Evolutionary conservation across 2,888 invertebrate genomes (phyloP), one percentile per base, ranked within the genome.

Genomic region (Acanthosoma haemorrhoidale): DNA sequence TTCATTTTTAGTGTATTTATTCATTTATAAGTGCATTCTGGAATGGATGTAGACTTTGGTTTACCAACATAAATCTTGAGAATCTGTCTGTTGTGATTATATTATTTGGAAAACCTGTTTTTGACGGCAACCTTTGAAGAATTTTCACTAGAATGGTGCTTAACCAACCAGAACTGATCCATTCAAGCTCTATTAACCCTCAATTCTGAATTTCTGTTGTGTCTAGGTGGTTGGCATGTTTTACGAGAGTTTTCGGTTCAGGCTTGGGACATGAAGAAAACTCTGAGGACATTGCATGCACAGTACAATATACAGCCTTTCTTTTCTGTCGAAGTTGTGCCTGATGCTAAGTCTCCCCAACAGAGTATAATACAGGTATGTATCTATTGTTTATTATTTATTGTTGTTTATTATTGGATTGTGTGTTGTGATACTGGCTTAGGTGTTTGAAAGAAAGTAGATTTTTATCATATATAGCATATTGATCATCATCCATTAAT

Each of bases 211-310:
- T 18, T n/a, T 32, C 16, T 59, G 9, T 32, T 32, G 13, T 18
- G 15, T 18, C 2, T 78, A 84, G 84, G 83, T 51, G 83, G 83
- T n/a, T 84, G 83, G 83, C 78, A 80, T 68, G 81, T 83, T 21
- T 75, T 83, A 63, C 76, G 81, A 70, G 79, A 81, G 64, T 83
- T 81, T 78, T 79, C 78, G 71, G 74, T 78, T 8, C 76, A 75
- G 4, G 78, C 79, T 13, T 83, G 83, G 79, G 81, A 82, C 70
- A 77, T 78, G 61, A 78, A 79, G 36, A 72, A 75, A 34, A 77
- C 82, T 8, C 75, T 84, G 34, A 77, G 78, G 38, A 78, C 78
- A 8, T 77, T 85, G 1, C 83, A 84, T 41, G 79, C 82, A 1
- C 78, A 80, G 51, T 82, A 82, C 73, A 83, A 83, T 18, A 82